Evolutionary conservation across 1,140 invertebrate genomes (phyloP), one percentile per base, ranked within the genome.

Genomic region (Tyrophagus putrescentiae): DNA sequence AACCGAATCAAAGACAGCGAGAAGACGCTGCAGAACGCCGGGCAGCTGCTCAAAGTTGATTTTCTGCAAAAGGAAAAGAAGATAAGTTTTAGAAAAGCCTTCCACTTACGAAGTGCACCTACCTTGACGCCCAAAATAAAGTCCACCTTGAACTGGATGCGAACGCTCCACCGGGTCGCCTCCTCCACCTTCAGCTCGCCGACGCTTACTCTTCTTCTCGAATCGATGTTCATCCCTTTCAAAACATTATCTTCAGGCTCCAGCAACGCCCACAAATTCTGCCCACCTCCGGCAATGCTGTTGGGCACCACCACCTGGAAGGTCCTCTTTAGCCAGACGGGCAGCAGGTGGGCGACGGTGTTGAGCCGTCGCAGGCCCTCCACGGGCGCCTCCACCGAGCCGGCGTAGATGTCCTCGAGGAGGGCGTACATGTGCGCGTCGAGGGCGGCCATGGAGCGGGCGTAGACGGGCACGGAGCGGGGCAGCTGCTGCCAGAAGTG

Each of bases 401-500:
- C 32, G 9, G 50, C 18, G 34, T 59, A 59, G 1, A 59, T 3
- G 9, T 48, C n/a, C 21, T 50, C 48, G 11, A 59, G 21, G 31
- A 25, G 23, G n/a, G 57, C 44, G 23, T 59, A 59, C 36, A 59
- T 29, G 25, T 48, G 18, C 6, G 28, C 2, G 34, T 59, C 57
- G 13, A 59, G 27, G 16, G 57, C 29, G 18, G 44, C 33, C 36
- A 59, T 29, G 21, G 5, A 1, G 9, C 32, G 16, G 4, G 50
- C 18, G 29, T 48, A 41, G 5, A 59, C 36, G 2, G 18, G 1
- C 3, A 59, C 39, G 39, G 44, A 16, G 29, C 13, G 11, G 29
- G 57, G 57, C 11, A 59, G 36, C 34, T 59, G 57, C 50, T 59
- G 57, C 57, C 57, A 59, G 50, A 59, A 59, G 34, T 59, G 57